phyloP scores from a whole-genome alignment of 1,140 invertebrate species.

The Neomicropteryx cornuta region DNA sequence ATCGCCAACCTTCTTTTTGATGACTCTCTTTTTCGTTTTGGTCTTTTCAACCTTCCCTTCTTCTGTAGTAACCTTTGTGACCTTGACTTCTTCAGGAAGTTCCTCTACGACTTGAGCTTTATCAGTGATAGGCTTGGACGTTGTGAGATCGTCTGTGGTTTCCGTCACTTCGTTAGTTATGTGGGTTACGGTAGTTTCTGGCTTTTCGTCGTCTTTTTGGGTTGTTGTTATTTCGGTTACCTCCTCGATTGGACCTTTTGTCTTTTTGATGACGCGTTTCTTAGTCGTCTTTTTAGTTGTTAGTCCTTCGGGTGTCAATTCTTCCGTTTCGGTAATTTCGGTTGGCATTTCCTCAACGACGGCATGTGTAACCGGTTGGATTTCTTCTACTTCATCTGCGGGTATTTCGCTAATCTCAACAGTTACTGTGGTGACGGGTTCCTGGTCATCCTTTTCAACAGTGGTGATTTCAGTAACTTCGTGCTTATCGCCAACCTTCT shows the following conservation, averaged over 20 bases:
- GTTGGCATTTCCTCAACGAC: constrained; percentile 7
- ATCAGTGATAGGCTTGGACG: neutral
- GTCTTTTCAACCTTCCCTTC: constrained; percentile 29
- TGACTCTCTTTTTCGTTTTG: constrained; percentile 23
- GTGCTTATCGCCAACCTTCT: constrained; percentile 26
- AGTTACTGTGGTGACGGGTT: constrained; percentile 24
- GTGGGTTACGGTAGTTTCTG: constrained; percentile 7
- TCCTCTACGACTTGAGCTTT: constrained; percentile 18
- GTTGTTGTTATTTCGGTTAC: constrained; percentile 27
- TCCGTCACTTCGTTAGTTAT: constrained; percentile 6
- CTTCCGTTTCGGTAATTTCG: constrained; percentile 13
- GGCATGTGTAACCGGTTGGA: constrained; percentile 3
- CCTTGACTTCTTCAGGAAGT: constrained; percentile 21
- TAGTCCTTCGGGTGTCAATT: constrained; percentile 18
- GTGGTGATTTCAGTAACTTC: constrained; percentile 32
- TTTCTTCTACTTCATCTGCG: neutral
- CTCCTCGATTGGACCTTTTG: constrained; percentile 23
- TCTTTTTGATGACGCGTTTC: constrained; percentile 27
- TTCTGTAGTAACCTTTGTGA: constrained; percentile 20
- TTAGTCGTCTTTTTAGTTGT: constrained; percentile 28
- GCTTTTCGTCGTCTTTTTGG: constrained; percentile 23
- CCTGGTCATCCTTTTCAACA: constrained; percentile 32
- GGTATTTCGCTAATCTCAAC: too few relatives aligned
- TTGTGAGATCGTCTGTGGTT: neutral
- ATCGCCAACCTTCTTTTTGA: constrained; percentile 20